phyloP scores from a whole-genome alignment of 1,140 invertebrate genomes.

The Drosophila rufa region DNA sequence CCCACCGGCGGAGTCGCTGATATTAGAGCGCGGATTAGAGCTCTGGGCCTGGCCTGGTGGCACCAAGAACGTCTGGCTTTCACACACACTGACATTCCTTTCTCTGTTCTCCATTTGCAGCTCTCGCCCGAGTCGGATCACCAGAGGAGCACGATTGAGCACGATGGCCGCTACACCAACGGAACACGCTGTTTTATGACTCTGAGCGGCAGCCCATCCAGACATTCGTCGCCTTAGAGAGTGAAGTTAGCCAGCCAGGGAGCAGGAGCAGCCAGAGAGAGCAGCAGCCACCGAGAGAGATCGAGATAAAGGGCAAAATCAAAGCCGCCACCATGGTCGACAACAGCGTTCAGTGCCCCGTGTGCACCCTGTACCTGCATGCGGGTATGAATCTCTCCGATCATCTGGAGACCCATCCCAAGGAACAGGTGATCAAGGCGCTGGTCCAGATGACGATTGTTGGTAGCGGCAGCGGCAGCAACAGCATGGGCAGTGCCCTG shows the following conservation, averaged over 20 bases:
- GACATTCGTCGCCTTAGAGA: constrained; percentile 16
- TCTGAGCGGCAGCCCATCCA: constrained; percentile 44
- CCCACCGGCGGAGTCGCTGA: constrained; percentile 10
- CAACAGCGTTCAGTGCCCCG: constrained; percentile 89
- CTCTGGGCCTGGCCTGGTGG: constrained; percentile 16
- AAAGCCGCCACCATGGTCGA: constrained; percentile 85
- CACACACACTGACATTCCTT: constrained; percentile 28
- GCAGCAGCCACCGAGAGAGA: constrained; percentile 13
- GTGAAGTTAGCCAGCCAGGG: constrained; percentile 15
- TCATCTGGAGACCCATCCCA: constrained; percentile 93
- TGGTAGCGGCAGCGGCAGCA: constrained; percentile 47
- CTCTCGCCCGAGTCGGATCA: constrained; percentile 18
- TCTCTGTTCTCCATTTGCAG: constrained; percentile 41
- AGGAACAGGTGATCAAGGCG: constrained; percentile 94
- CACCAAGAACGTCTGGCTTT: constrained; percentile 3
- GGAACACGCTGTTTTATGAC: constrained; percentile 64
- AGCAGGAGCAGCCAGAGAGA: constrained; percentile 16
- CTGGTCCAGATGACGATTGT: constrained; percentile 86
- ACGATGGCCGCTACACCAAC: constrained; percentile 58
- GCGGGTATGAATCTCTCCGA: constrained; percentile 92
- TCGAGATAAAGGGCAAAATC: constrained; percentile 3
- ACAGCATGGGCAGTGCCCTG: constrained; percentile 49
- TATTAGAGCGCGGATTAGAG: constrained; percentile 34
- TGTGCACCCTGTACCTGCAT: constrained; percentile 92
- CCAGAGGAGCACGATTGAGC: constrained; percentile 52